These are phyloP conservation scores for Drosophila bifasciata DNA, from an alignment of 1,140 invertebrate genomes.

Conservation along the genomic window DNA sequence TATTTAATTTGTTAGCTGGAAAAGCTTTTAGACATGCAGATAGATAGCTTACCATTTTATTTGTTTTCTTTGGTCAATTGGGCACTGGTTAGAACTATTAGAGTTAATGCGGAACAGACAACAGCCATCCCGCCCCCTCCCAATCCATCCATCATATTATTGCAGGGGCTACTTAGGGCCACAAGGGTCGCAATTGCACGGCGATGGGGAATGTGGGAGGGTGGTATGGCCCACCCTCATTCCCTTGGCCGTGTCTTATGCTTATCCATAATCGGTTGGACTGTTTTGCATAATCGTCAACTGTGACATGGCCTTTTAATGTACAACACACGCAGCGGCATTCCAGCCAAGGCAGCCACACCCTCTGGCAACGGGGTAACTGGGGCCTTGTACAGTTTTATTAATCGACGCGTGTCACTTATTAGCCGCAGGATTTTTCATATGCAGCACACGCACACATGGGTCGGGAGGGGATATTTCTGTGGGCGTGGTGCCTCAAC, in stretches of 20 bases:
- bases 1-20: too few species aligned
- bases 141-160: too few species aligned
- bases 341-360: not conserved
- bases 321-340: slow-evolving; percentile 54
- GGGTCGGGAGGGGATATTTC: too few species aligned
- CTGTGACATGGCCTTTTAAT: slow-evolving; percentile 72
- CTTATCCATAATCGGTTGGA: slow-evolving; percentile 56
- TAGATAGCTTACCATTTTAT: too few species aligned
- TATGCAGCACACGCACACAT: slow-evolving; percentile 60
- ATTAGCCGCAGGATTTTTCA: slow-evolving; percentile 79
- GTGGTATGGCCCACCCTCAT: slow-evolving; percentile 18
- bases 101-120: too few species aligned
- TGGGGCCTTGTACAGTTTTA: slow-evolving; percentile 54
- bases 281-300: slow-evolving; percentile 73
- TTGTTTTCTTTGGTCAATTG: too few species aligned
- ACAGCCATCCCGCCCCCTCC: too few species aligned
- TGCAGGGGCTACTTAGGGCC: too few species aligned
- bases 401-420: slow-evolving; percentile 79
- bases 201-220: too few species aligned
- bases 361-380: slow-evolving; percentile 17
- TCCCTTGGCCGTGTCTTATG: slow-evolving; percentile 20
- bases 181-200: not conserved
- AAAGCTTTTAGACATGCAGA: too few species aligned
- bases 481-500: slow-evolving; percentile 57
- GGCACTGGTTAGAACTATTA: too few species aligned